Base-by-base conservation (phyloP, 2,797 vertebrate species). In the Trachops cirrhosus region DNA sequence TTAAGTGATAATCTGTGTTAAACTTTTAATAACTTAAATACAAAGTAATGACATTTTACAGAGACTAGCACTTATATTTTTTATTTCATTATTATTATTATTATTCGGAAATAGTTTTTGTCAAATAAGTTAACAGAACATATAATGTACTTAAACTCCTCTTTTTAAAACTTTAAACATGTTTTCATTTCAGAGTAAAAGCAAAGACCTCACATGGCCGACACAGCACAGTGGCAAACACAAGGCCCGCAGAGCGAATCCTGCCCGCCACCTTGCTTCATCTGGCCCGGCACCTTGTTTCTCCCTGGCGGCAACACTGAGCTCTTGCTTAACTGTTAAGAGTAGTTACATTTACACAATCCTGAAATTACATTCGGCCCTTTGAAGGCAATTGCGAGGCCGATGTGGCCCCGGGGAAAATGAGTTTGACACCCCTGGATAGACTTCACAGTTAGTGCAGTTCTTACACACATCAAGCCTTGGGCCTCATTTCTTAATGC, bases 31-130 rank as follows among this genome's bases (percentile, higher is more conserved):
- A 71, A 48, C 37, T 67, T 84, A 57, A 87, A 22, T 57, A 29
- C 9, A 91, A 73, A 32, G 21, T n/a, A 9, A 39, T 64, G 64
- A 37, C 11, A 57, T 86, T 93, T 95, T 91, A 26, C 18, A 90
- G 34, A 77, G 50, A 32, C 1, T 67, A 24, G 4, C 57, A 46
- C 2, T 71, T 32, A 68, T 22, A 10, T 59, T 92, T 84, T 46
- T 29, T 2, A 71, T 50, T 73, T 29, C 9, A 37, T 80, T 90
- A n/a, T 73, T 67, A 37, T 80, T 90, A n/a, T 73, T 67, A 44
- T 85, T 91, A 85, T 32, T 3, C 10, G 90, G 71, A 91, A 93
- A 32, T 62, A 48, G 1, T 44, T 77, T 54, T 54, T 70, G 14
- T 54, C 9, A 71, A 34, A 29, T 52, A n/a, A 26, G 0, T 54